Conservation (phyloP, 2,797 vertebrate species). For the Acanthopagrus latus region DNA sequence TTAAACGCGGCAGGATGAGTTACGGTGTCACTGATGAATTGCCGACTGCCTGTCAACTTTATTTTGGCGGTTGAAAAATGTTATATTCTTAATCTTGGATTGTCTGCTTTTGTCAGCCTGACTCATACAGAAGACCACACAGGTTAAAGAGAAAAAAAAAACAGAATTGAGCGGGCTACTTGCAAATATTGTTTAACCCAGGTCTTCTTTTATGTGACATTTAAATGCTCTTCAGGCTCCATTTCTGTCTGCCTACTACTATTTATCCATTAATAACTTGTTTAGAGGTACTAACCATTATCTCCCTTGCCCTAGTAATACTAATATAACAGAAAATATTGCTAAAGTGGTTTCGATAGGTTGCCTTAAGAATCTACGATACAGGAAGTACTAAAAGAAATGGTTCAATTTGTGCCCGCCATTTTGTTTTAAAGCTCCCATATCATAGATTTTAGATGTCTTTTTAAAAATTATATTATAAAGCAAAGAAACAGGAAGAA, state of each 20-base stretch:
- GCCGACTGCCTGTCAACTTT: not conserved
- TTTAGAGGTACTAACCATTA: slow-evolving; percentile 40
- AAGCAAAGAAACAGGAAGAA: too few species aligned
- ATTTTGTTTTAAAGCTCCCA: too few species aligned
- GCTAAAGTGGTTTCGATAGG: not conserved
- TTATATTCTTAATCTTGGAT: slow-evolving; percentile 1
- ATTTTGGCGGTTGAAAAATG: not conserved
- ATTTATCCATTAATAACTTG: slow-evolving; percentile 32
- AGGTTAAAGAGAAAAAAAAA: slow-evolving; percentile 14
- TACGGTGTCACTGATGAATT: not conserved
- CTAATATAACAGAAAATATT: slow-evolving; percentile 17
- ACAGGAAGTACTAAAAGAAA: slow-evolving; percentile 8
- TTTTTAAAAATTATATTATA: too few species aligned
- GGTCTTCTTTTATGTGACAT: slow-evolving; percentile 37
- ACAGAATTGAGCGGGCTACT: not conserved
- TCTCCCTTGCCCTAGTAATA: slow-evolving; percentile 6
- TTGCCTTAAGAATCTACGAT: slow-evolving; percentile 6
- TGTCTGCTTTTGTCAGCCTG: not conserved
- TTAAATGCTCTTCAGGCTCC: slow-evolving; percentile 16
- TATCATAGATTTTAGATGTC: too few species aligned
- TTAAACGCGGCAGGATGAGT: not conserved
- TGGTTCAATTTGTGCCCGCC: not conserved
- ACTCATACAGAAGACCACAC: slow-evolving; percentile 5
- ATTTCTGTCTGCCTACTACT: slow-evolving; percentile 15
- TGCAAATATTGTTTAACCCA: slow-evolving; percentile 38